phyloP scores from a whole-genome alignment of 2,888 invertebrate genomes.

The Girardia tigrina region DNA sequence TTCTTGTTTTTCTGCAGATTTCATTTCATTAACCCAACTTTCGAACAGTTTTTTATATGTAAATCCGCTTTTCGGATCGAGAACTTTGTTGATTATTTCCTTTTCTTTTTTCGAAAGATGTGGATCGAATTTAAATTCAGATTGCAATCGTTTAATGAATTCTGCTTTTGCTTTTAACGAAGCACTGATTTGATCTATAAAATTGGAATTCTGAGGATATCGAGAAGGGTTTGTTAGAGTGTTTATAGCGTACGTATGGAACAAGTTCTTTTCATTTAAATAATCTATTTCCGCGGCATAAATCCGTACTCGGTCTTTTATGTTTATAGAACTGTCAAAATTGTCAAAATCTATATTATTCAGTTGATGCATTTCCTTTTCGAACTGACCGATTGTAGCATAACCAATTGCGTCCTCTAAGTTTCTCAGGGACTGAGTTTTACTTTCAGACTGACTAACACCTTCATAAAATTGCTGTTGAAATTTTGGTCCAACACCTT shows the following conservation, averaged over 20 bases:
- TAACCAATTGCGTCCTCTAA: not conserved
- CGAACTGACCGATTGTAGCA: not conserved
- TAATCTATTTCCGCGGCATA: constrained; percentile 16
- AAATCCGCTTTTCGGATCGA: not conserved
- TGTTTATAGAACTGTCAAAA: not conserved
- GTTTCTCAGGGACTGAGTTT: not conserved
- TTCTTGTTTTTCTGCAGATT: not conserved
- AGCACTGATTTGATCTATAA: not conserved
- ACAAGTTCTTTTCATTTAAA: not conserved
- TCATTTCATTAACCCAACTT: not conserved
- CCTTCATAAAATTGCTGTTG: not conserved
- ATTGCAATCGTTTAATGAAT: not conserved
- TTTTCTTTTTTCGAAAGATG: constrained; percentile 10
- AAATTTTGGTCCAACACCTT: not conserved
- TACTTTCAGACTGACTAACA: not conserved
- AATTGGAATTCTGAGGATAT: not conserved
- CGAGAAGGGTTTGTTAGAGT: not conserved
- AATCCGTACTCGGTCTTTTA: not conserved
- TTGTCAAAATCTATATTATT: not conserved
- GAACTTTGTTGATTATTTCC: not conserved
- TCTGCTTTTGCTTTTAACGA: not conserved
- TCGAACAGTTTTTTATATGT: not conserved
- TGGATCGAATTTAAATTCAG: not conserved
- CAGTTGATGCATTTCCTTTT: not conserved
- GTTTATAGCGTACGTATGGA: not conserved